Conservation (phyloP, 2,113 vertebrate species). For the Solea solea region DNA sequence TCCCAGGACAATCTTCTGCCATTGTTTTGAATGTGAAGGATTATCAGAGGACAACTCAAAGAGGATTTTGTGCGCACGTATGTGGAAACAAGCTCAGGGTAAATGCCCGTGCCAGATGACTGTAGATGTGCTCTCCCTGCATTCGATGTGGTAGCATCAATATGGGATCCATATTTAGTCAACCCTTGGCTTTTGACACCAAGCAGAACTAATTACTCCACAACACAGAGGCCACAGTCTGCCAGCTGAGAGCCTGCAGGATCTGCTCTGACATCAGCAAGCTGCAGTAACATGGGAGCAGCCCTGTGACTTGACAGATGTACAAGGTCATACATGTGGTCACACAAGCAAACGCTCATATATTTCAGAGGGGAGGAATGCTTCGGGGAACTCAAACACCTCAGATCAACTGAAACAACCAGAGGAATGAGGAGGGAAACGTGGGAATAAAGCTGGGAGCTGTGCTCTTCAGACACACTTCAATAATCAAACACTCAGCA, state of each 20-base stretch:
- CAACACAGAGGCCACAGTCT: conserved; percentile 27
- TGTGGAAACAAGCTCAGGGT: conserved; percentile 3
- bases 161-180: conserved; percentile 65
- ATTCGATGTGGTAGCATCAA: conserved; percentile 59
- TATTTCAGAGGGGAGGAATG: conserved; percentile 4
- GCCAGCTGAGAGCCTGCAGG: conserved; percentile 44
- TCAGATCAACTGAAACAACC: conserved; percentile 36
- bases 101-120: neutral
- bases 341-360: conserved; percentile 1
- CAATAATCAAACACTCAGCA: conserved; percentile 49
- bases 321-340: conserved; percentile 24
- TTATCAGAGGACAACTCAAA: neutral
- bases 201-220: conserved; percentile 66
- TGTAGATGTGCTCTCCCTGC: conserved; percentile 4
- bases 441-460: conserved; percentile 17
- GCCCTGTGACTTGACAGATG: conserved; percentile 21
- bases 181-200: conserved; percentile 32
- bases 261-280: conserved; percentile 23
- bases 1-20: neutral
- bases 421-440: conserved; percentile 8
- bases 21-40: conserved; percentile 1
- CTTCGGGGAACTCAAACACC: conserved; percentile 24
- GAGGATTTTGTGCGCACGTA: neutral
- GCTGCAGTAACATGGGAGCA: conserved; percentile 7
- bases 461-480: conserved; percentile 49